Evolutionary conservation across 1,140 invertebrate species (phyloP), one percentile per base, ranked within the genome.

Genomic region (Drosophila pseudoananassae): DNA sequence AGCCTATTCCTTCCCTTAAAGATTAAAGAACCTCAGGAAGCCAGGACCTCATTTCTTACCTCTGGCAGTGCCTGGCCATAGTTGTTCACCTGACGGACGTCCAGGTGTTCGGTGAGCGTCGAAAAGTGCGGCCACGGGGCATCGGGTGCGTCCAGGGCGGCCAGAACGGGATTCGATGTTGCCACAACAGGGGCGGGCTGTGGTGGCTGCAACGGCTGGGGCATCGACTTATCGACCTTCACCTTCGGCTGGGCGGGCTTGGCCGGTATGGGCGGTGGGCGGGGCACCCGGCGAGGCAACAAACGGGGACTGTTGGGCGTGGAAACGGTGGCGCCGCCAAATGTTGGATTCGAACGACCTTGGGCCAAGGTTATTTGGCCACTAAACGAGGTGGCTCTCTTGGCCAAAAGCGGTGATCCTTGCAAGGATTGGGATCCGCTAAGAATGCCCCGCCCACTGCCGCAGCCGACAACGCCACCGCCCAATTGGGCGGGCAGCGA

Each of bases 231-330:
- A 9, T 38, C 59, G 15, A 15, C 49, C 6, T 29, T 49, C 10
- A 46, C 51, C 38, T 64, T 58, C 40, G 54, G 63, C 46, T 80
- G 83, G 1, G 55, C 57, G 1, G 91, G 88, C 46, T 91, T 88
- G 25, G 91, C 88, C 4, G 94, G 93, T 14, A 92, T 83, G 7
- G 94, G 94, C 17, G 94, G 93, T 58, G 94, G 93, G 43, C 93
- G 94, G 31, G 77, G 52, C 29, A 92, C 88, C 3, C 94, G 92
- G 12, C 95, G 93, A 4, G 95, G 94, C 92, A 95, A 78, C 12
- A 96, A 90, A 56, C 95, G 92, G 7, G 95, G 95, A 90, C 95
- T 95, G 68, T 94, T 95, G 8, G 95, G 94, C 1, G 94, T 95
- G 47, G 94, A 94, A 33, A 43, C 59, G 0, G 71, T 50, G 10